Percentiles rank a stretch among this genome's conserved stretches.
phyloP scores from a whole-genome alignment of 2,797 vertebrate genomes.

The Anguilla marmorata region DNA sequence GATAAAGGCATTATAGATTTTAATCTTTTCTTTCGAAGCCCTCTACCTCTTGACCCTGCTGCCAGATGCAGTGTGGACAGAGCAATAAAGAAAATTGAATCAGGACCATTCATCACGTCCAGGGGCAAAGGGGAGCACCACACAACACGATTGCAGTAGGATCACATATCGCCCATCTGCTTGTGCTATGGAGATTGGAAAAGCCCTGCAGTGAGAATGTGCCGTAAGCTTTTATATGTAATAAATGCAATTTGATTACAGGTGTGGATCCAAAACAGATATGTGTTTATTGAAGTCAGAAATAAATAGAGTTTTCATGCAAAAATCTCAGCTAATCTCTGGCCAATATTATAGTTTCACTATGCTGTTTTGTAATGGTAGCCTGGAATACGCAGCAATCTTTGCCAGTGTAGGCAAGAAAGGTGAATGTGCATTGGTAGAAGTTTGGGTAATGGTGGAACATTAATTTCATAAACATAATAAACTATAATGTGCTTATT shows the following conservation, averaged over 20 bases:
- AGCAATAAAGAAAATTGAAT: conserved; percentile 37
- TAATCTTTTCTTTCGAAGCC: conserved; percentile 23
- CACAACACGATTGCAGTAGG: neutral
- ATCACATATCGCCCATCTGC: conserved; percentile 2
- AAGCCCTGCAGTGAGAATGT: neutral
- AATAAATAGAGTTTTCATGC: neutral
- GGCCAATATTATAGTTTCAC: no score
- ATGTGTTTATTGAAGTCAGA: neutral
- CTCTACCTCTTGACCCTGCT: conserved; percentile 19
- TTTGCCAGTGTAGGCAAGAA: neutral
- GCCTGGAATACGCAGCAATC: no score
- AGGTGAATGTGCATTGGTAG: neutral
- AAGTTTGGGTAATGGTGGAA: neutral
- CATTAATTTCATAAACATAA: no score
- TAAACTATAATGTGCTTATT: no score
- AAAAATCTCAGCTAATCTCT: neutral
- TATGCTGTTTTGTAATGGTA: no score
- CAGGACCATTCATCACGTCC: conserved; percentile 27
- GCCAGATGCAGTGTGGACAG: conserved; percentile 20
- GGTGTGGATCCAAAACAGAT: neutral
- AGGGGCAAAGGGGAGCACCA: neutral
- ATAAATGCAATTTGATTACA: neutral
- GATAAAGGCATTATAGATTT: conserved; percentile 34
- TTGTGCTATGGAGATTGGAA: conserved; percentile 1
- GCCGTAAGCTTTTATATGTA: conserved; percentile 1